Conservation (phyloP, 1,140 invertebrate genomes). For the Cherax destructor region DNA sequence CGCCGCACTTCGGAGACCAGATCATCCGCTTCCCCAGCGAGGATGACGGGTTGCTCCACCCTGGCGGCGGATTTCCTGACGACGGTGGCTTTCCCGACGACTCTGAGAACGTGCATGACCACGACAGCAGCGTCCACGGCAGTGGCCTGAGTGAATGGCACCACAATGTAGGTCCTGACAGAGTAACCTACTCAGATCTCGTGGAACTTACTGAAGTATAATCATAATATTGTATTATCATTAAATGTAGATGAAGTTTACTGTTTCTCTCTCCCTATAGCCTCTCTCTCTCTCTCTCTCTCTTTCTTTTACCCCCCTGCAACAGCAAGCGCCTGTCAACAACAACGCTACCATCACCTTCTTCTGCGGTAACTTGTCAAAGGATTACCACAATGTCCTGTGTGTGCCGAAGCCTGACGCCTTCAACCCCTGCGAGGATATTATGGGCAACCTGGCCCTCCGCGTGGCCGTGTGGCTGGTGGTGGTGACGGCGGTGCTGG, state of each 20-base stretch:
- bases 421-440: conserved; percentile 92
- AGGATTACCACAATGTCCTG: conserved; percentile 78
- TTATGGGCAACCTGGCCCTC: conserved; percentile 84
- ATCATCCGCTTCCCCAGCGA: not conserved
- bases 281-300: not conserved
- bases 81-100: not conserved
- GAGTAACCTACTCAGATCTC: no score
- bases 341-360: conserved; percentile 58
- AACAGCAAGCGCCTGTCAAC: not conserved
- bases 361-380: conserved; percentile 76
- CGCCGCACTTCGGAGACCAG: not conserved
- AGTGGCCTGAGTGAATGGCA: no score
- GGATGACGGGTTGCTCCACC: not conserved
- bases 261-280: no score
- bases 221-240: no score
- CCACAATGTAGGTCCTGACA: no score
- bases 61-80: not conserved
- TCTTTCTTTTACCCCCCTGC: not conserved
- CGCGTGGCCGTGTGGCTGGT: conserved; percentile 79
- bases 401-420: conserved; percentile 89
- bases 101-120: no score
- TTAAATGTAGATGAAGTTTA: not conserved
- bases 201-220: no score
- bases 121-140: no score
- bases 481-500: conserved; percentile 79